These are phyloP conservation scores for Notodonta dromedarius DNA, from an alignment of 2,888 invertebrate species.

Conservation along the genomic window DNA sequence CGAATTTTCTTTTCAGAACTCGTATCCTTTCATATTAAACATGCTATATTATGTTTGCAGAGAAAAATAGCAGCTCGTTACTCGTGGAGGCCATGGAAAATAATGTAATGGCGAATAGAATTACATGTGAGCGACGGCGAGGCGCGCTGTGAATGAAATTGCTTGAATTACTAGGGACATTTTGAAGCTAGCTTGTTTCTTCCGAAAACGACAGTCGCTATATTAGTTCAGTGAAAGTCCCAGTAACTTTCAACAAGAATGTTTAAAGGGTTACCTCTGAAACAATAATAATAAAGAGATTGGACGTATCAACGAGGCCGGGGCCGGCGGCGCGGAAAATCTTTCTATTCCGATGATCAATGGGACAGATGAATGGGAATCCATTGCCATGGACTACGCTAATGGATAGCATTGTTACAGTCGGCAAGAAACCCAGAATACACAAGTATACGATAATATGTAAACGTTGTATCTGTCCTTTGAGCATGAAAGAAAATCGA, in stretches of 20 bases:
- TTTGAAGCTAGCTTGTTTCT: too few species aligned
- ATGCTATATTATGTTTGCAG: slow-evolving; percentile 4
- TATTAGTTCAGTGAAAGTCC: too few species aligned
- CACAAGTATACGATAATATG: too few species aligned
- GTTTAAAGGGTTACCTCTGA: neutral
- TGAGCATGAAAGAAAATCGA: too few species aligned
- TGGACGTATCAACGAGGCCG: neutral
- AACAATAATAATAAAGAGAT: neutral
- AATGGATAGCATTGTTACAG: slow-evolving; percentile 1
- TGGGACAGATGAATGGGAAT: slow-evolving; percentile 3
- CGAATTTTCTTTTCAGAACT: neutral
- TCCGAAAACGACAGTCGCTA: too few species aligned
- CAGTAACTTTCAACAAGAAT: neutral
- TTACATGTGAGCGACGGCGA: neutral
- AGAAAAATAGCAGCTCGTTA: neutral
- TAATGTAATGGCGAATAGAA: neutral
- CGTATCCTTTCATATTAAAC: slow-evolving; percentile 18
- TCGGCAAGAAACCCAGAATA: neutral
- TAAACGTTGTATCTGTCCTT: too few species aligned
- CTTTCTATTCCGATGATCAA: neutral
- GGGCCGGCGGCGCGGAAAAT: neutral
- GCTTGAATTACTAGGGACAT: too few species aligned
- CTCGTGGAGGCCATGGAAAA: neutral
- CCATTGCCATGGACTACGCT: neutral
- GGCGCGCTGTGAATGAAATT: neutral